Evolutionary conservation across 2,888 invertebrate genomes (phyloP).

Genomic region (Omphaloscelis lunosa): DNA sequence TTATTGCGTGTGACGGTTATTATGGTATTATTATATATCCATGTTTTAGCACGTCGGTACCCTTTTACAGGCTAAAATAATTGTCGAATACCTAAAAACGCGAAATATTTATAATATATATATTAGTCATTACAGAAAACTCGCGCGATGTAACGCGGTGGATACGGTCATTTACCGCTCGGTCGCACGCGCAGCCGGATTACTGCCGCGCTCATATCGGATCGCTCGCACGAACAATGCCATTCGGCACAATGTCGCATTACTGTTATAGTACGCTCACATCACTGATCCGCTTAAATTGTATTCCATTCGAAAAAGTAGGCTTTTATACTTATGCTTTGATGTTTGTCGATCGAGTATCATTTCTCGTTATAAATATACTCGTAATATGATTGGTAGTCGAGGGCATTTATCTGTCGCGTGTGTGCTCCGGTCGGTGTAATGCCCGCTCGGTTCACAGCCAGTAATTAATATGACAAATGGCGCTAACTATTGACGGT

Average conservation of each 20-base stretch:
- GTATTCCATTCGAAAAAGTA: slow-evolving; percentile 42
- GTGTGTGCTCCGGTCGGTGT: slow-evolving; percentile 6
- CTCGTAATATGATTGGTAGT: slow-evolving; percentile 2
- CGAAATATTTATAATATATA: not conserved
- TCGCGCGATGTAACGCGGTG: not conserved
- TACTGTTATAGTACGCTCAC: slow-evolving; percentile 33
- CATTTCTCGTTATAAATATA: slow-evolving; percentile 7
- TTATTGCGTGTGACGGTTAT: not conserved
- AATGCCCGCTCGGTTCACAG: slow-evolving; percentile 9
- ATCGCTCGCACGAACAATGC: slow-evolving; percentile 42
- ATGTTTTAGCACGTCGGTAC: not conserved
- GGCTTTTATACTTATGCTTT: slow-evolving; percentile 22
- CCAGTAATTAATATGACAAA: slow-evolving; percentile 44
- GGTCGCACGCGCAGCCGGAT: slow-evolving; percentile 21
- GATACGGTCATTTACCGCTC: slow-evolving; percentile 29
- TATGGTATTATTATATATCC: not conserved
- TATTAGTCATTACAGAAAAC: not conserved
- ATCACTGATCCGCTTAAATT: slow-evolving; percentile 51
- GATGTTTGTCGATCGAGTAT: slow-evolving; percentile 42
- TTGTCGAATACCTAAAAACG: not conserved
- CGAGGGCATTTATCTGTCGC: slow-evolving; percentile 6
- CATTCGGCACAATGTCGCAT: slow-evolving; percentile 41
- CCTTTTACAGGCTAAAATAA: not conserved
- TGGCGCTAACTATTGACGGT: slow-evolving; percentile 43
- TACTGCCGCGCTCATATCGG: slow-evolving; percentile 16